Percentiles rank a stretch among this genome's conserved stretches.
phyloP scores from a whole-genome alignment of 2,113 vertebrate genomes.

The Bostrychus sinensis region DNA sequence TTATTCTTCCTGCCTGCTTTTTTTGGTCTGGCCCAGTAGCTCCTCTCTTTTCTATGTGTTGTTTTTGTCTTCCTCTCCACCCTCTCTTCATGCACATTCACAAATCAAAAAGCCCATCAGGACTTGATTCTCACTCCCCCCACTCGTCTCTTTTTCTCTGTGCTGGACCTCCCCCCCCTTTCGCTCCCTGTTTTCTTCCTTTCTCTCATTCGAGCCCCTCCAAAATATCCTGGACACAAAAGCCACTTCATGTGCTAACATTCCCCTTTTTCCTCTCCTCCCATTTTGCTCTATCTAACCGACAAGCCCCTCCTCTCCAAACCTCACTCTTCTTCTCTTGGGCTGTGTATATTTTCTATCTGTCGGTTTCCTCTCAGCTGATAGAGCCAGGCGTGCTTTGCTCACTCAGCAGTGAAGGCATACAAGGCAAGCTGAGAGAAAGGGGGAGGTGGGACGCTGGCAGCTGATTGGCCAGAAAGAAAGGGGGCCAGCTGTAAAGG shows the following conservation, averaged over 20 bases:
- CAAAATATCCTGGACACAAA: slow-evolving; percentile 71
- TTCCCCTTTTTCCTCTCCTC: slow-evolving; percentile 35
- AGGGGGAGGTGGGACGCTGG: background rate
- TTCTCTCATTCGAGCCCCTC: slow-evolving; percentile 56
- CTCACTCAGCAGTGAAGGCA: slow-evolving; percentile 81
- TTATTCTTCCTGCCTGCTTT: background rate
- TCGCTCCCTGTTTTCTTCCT: slow-evolving; percentile 28
- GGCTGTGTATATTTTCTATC: slow-evolving; percentile 47
- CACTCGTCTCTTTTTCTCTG: slow-evolving; percentile 42
- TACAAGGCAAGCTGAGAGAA: slow-evolving; percentile 36
- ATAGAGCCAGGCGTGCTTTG: slow-evolving; percentile 74
- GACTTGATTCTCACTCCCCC: slow-evolving; percentile 44
- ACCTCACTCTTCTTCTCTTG: slow-evolving; percentile 27
- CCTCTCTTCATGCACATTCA: slow-evolving; percentile 60
- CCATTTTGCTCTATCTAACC: slow-evolving; percentile 22
- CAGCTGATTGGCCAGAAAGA: slow-evolving; percentile 51
- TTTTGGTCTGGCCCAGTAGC: background rate
- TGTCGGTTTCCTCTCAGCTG: slow-evolving; percentile 79
- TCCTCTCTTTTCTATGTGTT: slow-evolving; percentile 35
- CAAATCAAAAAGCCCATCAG: slow-evolving; percentile 66
- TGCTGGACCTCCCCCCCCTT: slow-evolving; percentile 19
- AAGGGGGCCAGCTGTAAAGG: slow-evolving; percentile 51
- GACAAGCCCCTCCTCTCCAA: slow-evolving; percentile 22
- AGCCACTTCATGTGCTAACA: slow-evolving; percentile 57
- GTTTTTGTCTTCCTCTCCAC: slow-evolving; percentile 37